A percentile compares a stretch with the other conserved stretches of the same genome.
Evolutionary conservation across 1,140 invertebrate genomes (phyloP).

Genomic region (Mizuhopecten yessoensis): DNA sequence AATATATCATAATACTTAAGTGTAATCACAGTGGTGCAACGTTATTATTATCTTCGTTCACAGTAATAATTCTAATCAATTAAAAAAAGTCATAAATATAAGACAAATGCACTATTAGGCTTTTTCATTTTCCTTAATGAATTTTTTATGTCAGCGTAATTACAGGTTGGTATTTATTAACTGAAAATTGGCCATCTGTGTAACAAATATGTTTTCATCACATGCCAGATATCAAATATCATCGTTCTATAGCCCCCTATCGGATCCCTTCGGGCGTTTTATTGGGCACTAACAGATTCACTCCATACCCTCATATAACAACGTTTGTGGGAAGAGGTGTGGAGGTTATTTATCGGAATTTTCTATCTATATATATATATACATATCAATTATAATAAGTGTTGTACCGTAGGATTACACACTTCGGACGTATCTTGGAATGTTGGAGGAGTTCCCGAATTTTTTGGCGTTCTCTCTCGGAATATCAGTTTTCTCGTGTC

Average conservation of each 20-base stretch:
- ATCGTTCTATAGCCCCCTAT: background rate
- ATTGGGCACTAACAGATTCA: too few species aligned
- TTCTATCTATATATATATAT: too few species aligned
- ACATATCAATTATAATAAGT: too few species aligned
- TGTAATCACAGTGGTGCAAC: background rate
- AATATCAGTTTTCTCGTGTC: too few species aligned
- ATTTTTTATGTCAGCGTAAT: background rate
- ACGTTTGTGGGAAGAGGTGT: too few species aligned
- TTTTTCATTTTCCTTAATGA: background rate
- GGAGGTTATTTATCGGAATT: too few species aligned
- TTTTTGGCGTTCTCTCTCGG: too few species aligned
- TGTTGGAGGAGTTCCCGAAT: too few species aligned
- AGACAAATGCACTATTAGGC: background rate
- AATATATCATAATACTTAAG: background rate
- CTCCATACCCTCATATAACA: too few species aligned
- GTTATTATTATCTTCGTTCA: background rate
- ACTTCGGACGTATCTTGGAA: too few species aligned
- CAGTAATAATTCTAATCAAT: background rate
- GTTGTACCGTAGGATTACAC: too few species aligned
- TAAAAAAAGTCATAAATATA: background rate
- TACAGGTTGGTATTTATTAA: conserved; percentile 14
- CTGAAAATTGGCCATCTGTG: conserved; percentile 6
- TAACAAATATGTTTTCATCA: background rate
- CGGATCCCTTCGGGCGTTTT: too few species aligned
- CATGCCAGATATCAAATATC: background rate